Base-by-base conservation (phyloP, 2,113 vertebrate species). In the Empidonax traillii region DNA sequence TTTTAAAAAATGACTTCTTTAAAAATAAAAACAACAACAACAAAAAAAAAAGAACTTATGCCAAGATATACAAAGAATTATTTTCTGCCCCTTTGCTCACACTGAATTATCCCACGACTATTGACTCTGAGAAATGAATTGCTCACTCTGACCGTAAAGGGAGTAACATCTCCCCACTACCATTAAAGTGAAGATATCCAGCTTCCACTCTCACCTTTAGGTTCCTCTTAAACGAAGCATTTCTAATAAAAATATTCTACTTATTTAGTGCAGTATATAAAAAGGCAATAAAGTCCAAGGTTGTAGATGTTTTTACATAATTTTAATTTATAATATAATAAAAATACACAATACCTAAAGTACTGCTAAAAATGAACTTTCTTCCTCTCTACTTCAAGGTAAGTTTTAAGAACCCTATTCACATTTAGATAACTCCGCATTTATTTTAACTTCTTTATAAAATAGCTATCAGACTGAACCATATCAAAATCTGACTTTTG, bases 1-100 rank as follows among this genome's bases (percentile, higher is more conserved):
- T 96, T 93, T 88, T 71, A 59, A 90, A 89, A 46, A 76, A 94
- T 79, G 61, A 10, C 49, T 96, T 92, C 80, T 92, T 97, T 87
- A 94, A 95, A 97, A 97, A 95, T 97, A 93, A 92, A 69, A 63
- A 96, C 87, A 94, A 68, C 87, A 59, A 84, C 35, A 35, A 35
- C 35, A 35, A 44, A 93, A 79, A 94, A 73, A 89, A 91, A 67
- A 35, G 59, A 94, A 89, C 56, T 91, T 96, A 95, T 93, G 80
- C 76, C 87, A 96, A 92, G 68, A 47, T 72, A 88, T 14, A 72
- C 0, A 3, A 77, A 63, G 56, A 78, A 59, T 66, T 76, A 58
- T 62, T 83, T 94, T 78, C 61, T 94, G 47, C n/a, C 46, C 52
- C 39, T 86, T 88, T 78, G 44, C n/a, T 67, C 86, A 58, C 33